Percentiles rank a stretch among this genome's conserved stretches.
Conservation (phyloP, 2,888 invertebrate species). For the Tineola bisselliella region DNA sequence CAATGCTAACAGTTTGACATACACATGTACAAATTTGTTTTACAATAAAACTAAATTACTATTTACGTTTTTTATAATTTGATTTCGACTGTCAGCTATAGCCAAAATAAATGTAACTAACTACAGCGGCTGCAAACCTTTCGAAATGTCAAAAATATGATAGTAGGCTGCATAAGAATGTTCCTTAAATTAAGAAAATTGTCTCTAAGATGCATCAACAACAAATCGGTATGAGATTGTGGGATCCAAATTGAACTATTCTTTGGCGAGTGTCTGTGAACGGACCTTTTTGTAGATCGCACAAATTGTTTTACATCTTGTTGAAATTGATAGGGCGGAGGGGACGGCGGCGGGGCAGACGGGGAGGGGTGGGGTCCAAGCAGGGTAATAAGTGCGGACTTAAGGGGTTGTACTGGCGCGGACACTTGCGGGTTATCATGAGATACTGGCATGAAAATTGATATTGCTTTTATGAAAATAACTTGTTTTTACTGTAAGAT, state of each 20-base stretch:
- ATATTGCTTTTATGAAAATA: not conserved
- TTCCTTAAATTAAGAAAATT: too few relatives aligned
- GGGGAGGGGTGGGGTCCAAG: not conserved
- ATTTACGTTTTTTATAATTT: too few relatives aligned
- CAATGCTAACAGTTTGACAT: too few relatives aligned
- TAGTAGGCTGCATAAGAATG: too few relatives aligned
- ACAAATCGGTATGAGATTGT: not conserved
- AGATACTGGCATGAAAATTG: not conserved
- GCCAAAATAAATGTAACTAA: too few relatives aligned
- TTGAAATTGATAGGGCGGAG: conserved; percentile 21
- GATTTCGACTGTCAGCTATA: too few relatives aligned
- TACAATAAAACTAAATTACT: too few relatives aligned
- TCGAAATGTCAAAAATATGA: too few relatives aligned
- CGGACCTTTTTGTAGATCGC: conserved; percentile 29
- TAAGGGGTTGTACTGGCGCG: conserved; percentile 6
- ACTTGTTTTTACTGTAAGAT: too few relatives aligned
- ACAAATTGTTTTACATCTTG: conserved; percentile 37
- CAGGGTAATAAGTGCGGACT: conserved; percentile 6
- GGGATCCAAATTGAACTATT: not conserved
- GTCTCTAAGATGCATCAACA: not conserved
- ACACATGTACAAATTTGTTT: too few relatives aligned
- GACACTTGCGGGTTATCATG: conserved; percentile 4
- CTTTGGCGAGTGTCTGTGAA: not conserved
- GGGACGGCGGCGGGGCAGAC: not conserved
- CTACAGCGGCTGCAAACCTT: too few relatives aligned